Evolutionary conservation across 2,888 invertebrate species (phyloP).

Genomic region (Drosophila barbarae): DNA sequence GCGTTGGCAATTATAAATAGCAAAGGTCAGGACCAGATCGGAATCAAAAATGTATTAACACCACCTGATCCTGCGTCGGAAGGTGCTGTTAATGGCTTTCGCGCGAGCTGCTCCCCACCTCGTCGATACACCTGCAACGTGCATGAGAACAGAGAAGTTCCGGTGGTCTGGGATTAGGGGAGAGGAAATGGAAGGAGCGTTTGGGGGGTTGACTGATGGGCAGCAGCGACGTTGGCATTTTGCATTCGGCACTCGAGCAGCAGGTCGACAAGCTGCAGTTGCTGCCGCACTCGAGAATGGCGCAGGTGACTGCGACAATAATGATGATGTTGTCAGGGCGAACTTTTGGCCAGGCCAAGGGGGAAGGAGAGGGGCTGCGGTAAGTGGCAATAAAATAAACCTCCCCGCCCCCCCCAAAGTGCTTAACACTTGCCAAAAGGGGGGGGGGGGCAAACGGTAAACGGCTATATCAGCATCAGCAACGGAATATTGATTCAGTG

Average conservation of each 20-base stretch:
- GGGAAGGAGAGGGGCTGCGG: background rate
- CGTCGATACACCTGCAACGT: background rate
- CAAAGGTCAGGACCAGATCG: background rate
- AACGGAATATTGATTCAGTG: constrained; percentile 15
- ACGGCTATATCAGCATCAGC: background rate
- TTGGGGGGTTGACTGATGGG: constrained; percentile 10
- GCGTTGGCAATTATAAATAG: background rate
- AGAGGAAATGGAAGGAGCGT: background rate
- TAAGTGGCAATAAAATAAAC: constrained; percentile 24
- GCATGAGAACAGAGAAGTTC: constrained; percentile 4
- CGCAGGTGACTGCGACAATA: constrained; percentile 63
- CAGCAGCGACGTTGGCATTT: constrained; percentile 49
- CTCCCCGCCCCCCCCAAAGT: background rate
- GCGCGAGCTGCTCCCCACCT: background rate
- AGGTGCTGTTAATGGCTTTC: constrained; percentile 5
- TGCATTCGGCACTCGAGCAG: constrained; percentile 62
- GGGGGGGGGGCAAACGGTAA: background rate
- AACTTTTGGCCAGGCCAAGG: constrained; percentile 30
- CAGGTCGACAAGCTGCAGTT: constrained; percentile 49
- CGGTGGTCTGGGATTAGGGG: background rate
- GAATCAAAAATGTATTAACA: constrained; percentile 6
- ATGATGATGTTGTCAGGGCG: constrained; percentile 57
- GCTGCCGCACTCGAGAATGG: constrained; percentile 36
- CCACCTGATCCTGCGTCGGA: constrained; percentile 2
- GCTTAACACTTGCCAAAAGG: constrained; percentile 13